phyloP scores from a whole-genome alignment of 2,888 invertebrate genomes.

The Lamproptera curius region DNA sequence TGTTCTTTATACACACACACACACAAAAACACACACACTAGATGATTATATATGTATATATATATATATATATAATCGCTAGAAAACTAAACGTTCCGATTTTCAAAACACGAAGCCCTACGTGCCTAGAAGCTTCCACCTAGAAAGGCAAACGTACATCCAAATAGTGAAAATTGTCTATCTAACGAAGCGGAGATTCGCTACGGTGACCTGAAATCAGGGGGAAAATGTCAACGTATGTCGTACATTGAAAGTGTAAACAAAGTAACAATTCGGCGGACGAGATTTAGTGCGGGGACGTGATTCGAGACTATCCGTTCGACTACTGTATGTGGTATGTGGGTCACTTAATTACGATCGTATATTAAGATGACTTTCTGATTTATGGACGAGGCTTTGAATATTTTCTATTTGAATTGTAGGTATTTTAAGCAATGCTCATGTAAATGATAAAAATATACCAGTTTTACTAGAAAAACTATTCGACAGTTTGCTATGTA shows the following conservation, averaged over 20 bases:
- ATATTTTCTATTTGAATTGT: too few relatives aligned
- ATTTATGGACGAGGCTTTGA: too few relatives aligned
- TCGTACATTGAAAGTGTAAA: background rate
- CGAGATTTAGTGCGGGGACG: background rate
- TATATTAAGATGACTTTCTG: too few relatives aligned
- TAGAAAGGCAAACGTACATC: slow-evolving; percentile 10
- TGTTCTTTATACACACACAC: background rate
- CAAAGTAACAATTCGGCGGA: background rate
- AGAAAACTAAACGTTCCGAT: background rate
- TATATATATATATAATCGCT: background rate
- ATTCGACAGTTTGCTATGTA: too few relatives aligned
- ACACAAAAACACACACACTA: too few relatives aligned
- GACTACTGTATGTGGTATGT: too few relatives aligned
- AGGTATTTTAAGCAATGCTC: too few relatives aligned
- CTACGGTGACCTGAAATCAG: slow-evolving; percentile 41
- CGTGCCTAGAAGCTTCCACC: background rate
- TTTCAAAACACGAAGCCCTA: background rate
- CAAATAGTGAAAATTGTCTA: slow-evolving; percentile 36
- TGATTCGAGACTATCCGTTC: too few relatives aligned
- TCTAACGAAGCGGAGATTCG: slow-evolving; percentile 31
- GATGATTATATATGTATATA: background rate
- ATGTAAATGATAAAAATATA: too few relatives aligned
- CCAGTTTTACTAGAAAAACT: too few relatives aligned
- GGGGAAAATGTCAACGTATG: slow-evolving; percentile 43
- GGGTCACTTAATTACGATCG: too few relatives aligned